Evolutionary conservation across 2,113 vertebrate species (phyloP), one percentile per base, ranked within the genome.

Genomic region (Ploceus nigricollis): DNA sequence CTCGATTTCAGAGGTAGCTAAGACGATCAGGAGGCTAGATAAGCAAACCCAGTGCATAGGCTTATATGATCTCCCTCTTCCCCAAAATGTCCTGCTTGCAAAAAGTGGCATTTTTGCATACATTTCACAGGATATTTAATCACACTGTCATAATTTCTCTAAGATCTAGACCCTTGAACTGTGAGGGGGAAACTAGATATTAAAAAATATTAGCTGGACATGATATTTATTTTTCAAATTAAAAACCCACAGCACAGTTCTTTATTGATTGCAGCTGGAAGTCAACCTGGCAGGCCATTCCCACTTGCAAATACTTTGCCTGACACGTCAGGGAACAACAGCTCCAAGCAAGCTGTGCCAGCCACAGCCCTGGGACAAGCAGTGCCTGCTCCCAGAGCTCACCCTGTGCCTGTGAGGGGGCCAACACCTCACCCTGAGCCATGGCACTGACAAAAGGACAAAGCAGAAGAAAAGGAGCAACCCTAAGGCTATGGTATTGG

Each of bases 401-500:
- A 0, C 48, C 17, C 31, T 3, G 0, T 31, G 53, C 47, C 53
- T 48, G 11, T 8, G 11, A 65, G 25, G 54, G 35, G 54, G 13
- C 20, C 50, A 83, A 9, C 37, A 20, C 66, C n/a, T 80, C 1
- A 0, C 4, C 13, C 23, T 11, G 9, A 7, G 31, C 31, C 19
- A 8, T 1, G 3, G 19, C 1, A 1, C 50, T 31, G 16, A 63
- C 1, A 3, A 35, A 68, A 37, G 24, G n/a, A 51, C 0, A 1
- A 60, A 86, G 30, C 40, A 64, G 57, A 47, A 35, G 63, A 40
- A 89, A 83, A 84, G 18, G 5, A 61, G 17, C 20, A 19, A 9
- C 31, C 23, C 13, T 22, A 30, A 78, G 22, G 56, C 39, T 58
- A 9, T 13, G 39, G 17, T 27, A 17, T 0, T 12, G 15, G 21